Evolutionary conservation across 2,113 vertebrate species (phyloP).

Genomic region (Vimba vimba): DNA sequence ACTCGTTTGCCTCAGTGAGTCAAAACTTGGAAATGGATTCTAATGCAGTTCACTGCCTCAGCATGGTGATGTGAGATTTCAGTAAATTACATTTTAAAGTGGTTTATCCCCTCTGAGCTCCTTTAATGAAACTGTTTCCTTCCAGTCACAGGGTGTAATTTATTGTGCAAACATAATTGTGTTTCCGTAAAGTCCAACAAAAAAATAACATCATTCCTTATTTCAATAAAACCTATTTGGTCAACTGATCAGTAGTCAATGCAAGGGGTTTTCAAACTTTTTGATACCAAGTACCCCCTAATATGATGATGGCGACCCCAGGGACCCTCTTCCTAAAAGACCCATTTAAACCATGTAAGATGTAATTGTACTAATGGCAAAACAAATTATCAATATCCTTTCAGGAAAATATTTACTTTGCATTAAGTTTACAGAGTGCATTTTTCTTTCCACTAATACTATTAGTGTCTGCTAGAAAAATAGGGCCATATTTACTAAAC

Average conservation of each 20-base stretch:
- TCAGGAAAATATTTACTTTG: too few relatives aligned
- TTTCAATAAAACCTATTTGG: not conserved
- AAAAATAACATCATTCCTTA: not conserved
- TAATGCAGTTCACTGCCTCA: slow-evolving; percentile 37
- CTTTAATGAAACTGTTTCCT: slow-evolving; percentile 17
- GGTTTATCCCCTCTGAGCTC: slow-evolving; percentile 25
- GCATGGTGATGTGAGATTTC: not conserved
- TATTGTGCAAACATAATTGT: not conserved
- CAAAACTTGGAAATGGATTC: slow-evolving; percentile 33
- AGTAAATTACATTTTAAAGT: slow-evolving; percentile 38
- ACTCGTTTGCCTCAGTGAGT: slow-evolving; percentile 35
- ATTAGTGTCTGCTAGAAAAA: too few relatives aligned
- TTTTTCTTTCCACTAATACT: too few relatives aligned
- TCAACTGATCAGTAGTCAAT: not conserved
- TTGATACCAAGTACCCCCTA: not conserved
- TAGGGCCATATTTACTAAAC: too few relatives aligned
- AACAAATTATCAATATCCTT: too few relatives aligned
- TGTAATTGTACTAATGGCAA: not conserved
- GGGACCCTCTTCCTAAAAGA: not conserved
- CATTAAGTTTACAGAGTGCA: too few relatives aligned
- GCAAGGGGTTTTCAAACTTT: not conserved
- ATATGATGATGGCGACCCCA: not conserved
- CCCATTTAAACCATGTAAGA: not conserved
- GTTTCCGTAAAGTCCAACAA: not conserved
- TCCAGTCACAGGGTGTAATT: not conserved